These are phyloP conservation scores for Drosophila imparisetae DNA, from an alignment of 2,888 invertebrate species.

Conservation along the genomic window DNA sequence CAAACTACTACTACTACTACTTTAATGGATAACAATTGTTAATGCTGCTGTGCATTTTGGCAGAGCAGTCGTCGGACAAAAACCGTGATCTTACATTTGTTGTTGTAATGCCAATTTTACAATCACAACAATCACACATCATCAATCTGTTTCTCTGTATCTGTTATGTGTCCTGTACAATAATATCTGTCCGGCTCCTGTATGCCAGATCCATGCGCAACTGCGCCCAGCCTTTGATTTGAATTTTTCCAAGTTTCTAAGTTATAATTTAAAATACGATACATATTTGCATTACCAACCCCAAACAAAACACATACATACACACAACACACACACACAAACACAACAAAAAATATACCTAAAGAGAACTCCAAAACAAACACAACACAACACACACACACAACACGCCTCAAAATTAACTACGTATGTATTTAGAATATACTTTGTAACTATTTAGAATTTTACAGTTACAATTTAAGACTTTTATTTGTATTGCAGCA, in stretches of 20 bases:
- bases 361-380: conserved; percentile 43
- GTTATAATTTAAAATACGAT: conserved; percentile 75
- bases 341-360: conserved; percentile 23
- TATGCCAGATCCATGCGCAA: conserved; percentile 57
- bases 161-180: conserved; percentile 34
- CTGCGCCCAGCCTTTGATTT: conserved; percentile 74
- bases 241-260: conserved; percentile 77
- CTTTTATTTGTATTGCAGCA: conserved; percentile 78
- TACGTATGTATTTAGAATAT: conserved; percentile 74
- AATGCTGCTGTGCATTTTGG: conserved; percentile 12
- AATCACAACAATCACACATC: conserved; percentile 30
- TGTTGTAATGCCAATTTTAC: conserved; percentile 21
- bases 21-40: conserved; percentile 30
- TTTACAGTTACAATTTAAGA: conserved; percentile 78
- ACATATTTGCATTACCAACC: conserved; percentile 69
- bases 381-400: conserved; percentile 53
- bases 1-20: conserved; percentile 33
- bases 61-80: conserved; percentile 10
- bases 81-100: conserved; percentile 38
- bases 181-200: conserved; percentile 45
- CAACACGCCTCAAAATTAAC: conserved; percentile 77
- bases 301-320: conserved; percentile 21
- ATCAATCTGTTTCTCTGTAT: conserved; percentile 35
- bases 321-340: conserved; percentile 7
- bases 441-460: conserved; percentile 78